Evolutionary conservation across 2,888 invertebrate genomes (phyloP), one percentile per base, ranked within the genome.

Genomic region (Frankliniella intonsa): DNA sequence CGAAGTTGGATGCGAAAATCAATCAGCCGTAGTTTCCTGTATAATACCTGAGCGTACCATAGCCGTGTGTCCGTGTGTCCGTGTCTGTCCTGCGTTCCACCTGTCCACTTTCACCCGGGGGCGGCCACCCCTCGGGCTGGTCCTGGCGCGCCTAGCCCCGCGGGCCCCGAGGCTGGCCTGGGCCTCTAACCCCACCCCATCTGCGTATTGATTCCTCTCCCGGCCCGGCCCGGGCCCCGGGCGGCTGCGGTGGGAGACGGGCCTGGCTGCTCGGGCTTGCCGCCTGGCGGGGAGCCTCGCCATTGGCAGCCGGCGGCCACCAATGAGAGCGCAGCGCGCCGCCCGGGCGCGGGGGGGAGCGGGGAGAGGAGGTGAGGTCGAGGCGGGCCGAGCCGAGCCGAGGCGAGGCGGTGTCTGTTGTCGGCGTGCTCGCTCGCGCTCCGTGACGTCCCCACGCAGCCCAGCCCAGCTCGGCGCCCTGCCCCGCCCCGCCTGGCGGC

Each of bases 231-330:
- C 14, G 62, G 65, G 19, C 65, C 19, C 14, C 62, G 62, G 14
- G 19, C 19, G 65, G 19, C 65, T n/a, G 65, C 65, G 55, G 55
- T 14, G 55, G 55, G 55, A 12, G 55, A 55, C 14, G 55, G 69
- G 69, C n/a, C 69, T 19, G 69, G 69, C 69, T 69, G 69, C 69
- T 69, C 69, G n/a, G 69, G 19, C 69, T n/a, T 19, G 69, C 69
- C 69, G 69, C n/a, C 69, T 69, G 69, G 22, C n/a, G 11, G 69
- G n/a, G n/a, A 19, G 22, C n/a, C n/a, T 69, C 69, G 22, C 22
- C n/a, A 22, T 69, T n/a, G 69, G 69, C 22, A 19, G 69, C 69
- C 7, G 69, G n/a, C n/a, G 69, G 9, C 22, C n/a, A 11, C 69
- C 69, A 69, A 69, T 69, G 8, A 22, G 69, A 22, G 22, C 17